A percentile compares a stretch with the other conserved stretches of the same genome.
These are phyloP conservation scores for Odontamblyopus rebecca DNA, from an alignment of 2,797 vertebrate species.

Conservation along the genomic window DNA sequence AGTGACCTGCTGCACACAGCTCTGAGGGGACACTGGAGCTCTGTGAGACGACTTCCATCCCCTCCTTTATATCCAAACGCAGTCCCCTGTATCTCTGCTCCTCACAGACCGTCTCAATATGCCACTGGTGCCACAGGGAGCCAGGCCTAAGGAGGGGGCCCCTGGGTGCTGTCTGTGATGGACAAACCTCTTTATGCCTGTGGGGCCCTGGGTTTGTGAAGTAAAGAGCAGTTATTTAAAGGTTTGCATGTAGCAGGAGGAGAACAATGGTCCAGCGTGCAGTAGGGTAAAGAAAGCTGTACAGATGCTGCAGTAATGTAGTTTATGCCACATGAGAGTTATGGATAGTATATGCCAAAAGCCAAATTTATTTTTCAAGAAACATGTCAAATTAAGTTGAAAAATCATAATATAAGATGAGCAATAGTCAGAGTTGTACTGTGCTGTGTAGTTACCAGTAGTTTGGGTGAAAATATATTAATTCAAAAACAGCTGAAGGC, in stretches of 20 bases:
- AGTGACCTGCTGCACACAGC: conserved; percentile 41
- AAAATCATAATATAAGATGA: too few species aligned
- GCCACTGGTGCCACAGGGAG: conserved; percentile 45
- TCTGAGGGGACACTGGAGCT: conserved; percentile 41
- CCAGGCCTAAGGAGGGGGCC: conserved; percentile 32
- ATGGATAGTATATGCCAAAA: not conserved
- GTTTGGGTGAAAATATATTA: too few species aligned
- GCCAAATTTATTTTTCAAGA: not conserved
- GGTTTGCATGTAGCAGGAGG: conserved; percentile 18
- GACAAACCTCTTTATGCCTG: conserved; percentile 56
- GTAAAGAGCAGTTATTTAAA: conserved; percentile 49
- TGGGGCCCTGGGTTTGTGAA: conserved; percentile 27
- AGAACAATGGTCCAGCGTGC: conserved; percentile 26
- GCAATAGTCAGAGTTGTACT: too few species aligned
- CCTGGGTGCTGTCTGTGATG: conserved; percentile 35
- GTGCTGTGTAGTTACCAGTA: too few species aligned
- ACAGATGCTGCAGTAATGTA: not conserved
- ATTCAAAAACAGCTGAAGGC: too few species aligned
- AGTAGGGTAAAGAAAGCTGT: not conserved
- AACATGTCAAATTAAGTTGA: not conserved
- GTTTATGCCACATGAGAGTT: not conserved
- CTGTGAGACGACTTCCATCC: conserved; percentile 62
- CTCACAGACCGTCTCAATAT: conserved; percentile 48
- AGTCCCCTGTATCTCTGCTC: conserved; percentile 56
- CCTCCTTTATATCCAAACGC: conserved; percentile 51